Evolutionary conservation across 1,140 invertebrate genomes (phyloP).

Genomic region (Rhynchophorus ferrugineus): DNA sequence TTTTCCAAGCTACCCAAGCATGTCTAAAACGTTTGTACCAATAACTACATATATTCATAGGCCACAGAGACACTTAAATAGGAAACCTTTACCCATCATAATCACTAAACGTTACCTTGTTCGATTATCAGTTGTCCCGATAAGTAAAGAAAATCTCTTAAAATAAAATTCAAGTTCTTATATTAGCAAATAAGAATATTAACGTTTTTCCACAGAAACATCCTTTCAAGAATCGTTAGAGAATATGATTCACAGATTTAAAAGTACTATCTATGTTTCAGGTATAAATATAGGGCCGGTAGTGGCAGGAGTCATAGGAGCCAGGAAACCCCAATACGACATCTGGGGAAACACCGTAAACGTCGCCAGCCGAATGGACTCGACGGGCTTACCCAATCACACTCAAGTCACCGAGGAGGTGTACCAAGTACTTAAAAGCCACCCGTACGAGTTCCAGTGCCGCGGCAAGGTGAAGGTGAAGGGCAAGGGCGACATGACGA

Average conservation of each 20-base stretch:
- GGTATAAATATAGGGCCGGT: slow-evolving; percentile 88
- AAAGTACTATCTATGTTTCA: slow-evolving; percentile 34
- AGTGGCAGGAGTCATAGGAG: slow-evolving; percentile 90
- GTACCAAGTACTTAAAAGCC: slow-evolving; percentile 59
- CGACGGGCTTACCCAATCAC: slow-evolving; percentile 75
- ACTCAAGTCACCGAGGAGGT: slow-evolving; percentile 83
- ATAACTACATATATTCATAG: too few relatives aligned
- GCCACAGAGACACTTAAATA: too few relatives aligned
- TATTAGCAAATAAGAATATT: too few relatives aligned
- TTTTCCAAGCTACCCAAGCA: too few relatives aligned
- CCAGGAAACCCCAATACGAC: slow-evolving; percentile 90
- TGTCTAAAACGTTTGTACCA: too few relatives aligned
- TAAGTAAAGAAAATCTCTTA: too few relatives aligned
- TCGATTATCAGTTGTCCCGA: too few relatives aligned
- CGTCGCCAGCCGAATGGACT: slow-evolving; percentile 85
- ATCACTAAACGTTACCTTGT: too few relatives aligned
- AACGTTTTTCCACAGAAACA: too few relatives aligned
- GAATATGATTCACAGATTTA: background rate
- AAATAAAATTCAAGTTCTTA: too few relatives aligned
- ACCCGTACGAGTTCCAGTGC: slow-evolving; percentile 72
- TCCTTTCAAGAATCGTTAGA: too few relatives aligned
- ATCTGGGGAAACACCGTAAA: slow-evolving; percentile 96
- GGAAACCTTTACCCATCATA: too few relatives aligned
- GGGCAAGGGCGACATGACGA: slow-evolving; percentile 90
- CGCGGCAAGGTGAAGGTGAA: slow-evolving; percentile 85